Evolutionary conservation across 2,888 invertebrate genomes (phyloP).

Genomic region (Rhamphomyia laevipes): DNA sequence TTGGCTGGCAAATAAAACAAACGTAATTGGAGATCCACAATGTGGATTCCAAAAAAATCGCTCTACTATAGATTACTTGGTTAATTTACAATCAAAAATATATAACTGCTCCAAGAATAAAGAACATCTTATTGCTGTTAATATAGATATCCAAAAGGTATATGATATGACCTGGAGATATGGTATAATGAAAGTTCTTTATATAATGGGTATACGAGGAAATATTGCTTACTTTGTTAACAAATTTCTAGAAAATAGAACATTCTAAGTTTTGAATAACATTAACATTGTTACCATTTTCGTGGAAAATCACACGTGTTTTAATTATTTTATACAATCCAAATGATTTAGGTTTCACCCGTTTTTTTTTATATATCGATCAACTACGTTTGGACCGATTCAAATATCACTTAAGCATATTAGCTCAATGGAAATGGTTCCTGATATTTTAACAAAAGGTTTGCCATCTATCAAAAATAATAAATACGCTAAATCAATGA

Average conservation of each 20-base stretch:
- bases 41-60: background rate
- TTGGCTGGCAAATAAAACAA: background rate
- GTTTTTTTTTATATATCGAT: too few relatives aligned
- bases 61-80: background rate
- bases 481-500: too few relatives aligned
- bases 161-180: background rate
- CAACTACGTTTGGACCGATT: too few relatives aligned
- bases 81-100: background rate
- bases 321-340: too few relatives aligned
- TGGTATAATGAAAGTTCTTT: background rate
- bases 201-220: background rate
- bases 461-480: too few relatives aligned
- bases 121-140: background rate
- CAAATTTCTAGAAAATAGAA: background rate
- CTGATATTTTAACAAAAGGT: too few relatives aligned
- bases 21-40: background rate
- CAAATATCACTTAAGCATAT: too few relatives aligned
- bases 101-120: background rate
- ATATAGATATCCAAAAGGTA: too few relatives aligned
- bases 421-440: too few relatives aligned
- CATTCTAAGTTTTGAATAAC: background rate
- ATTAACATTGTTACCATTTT: too few relatives aligned
- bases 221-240: background rate
- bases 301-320: too few relatives aligned
- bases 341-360: too few relatives aligned